Evolutionary conservation across 2,888 invertebrate species (phyloP).

Genomic region (Uropetala carovei): DNA sequence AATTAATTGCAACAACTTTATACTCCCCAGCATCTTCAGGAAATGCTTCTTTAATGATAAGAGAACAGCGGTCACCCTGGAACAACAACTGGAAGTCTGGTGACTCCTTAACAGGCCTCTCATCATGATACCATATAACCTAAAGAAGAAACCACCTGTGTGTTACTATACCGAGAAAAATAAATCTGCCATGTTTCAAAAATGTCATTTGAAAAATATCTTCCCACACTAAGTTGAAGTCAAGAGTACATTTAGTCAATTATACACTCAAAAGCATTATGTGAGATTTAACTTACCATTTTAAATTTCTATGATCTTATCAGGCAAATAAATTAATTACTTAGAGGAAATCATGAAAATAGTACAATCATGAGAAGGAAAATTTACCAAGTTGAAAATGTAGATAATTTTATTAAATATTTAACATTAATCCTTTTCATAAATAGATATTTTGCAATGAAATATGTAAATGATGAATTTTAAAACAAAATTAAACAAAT

Average conservation of each 20-base stretch:
- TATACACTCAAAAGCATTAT: too few species aligned
- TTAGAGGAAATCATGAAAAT: too few species aligned
- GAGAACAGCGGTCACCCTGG: slow-evolving; percentile 88
- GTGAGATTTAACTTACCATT: background rate
- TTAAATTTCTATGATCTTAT: too few species aligned
- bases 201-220: background rate
- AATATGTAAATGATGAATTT: background rate
- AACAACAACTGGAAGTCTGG: slow-evolving; percentile 88
- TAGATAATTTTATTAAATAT: too few species aligned
- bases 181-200: background rate
- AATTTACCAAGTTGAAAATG: too few species aligned
- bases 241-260: too few species aligned
- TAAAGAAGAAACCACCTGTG: slow-evolving; percentile 70
- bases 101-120: slow-evolving; percentile 88
- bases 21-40: slow-evolving; percentile 87
- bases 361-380: too few species aligned
- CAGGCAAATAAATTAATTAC: too few species aligned
- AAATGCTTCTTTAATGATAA: slow-evolving; percentile 84
- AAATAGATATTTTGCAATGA: too few species aligned
- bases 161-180: background rate
- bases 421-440: too few species aligned
- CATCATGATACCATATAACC: slow-evolving; percentile 88
- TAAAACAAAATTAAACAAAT: slow-evolving; percentile 25
- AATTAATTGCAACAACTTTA: slow-evolving; percentile 88
- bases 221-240: background rate